Base-by-base conservation (phyloP, 2,888 invertebrate species). In the Lymantria monacha region DNA sequence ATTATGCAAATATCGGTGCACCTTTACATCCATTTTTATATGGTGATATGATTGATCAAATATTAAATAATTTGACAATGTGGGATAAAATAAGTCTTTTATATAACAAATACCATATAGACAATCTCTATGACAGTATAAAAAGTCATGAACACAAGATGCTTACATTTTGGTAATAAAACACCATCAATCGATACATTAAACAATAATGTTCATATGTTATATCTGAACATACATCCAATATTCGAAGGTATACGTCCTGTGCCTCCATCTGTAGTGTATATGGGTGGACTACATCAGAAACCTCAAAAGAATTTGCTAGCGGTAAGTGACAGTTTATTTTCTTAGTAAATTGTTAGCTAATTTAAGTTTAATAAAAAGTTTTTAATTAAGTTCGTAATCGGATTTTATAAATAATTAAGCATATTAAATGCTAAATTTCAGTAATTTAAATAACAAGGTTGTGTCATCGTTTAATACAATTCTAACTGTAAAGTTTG, bases 21-120 rank as follows among this genome's bases (percentile, higher is more conserved):
- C 60, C 74, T 0, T 49, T 22, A 1, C 74, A 81, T 53, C 76
- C 74, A 0, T 12, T 76, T 3, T 44, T 81, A 0, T 74, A 74
- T 46, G 66, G 76, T 22, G n/a, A 15, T 0, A 2, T 41, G 1
- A 30, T 46, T 0, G 44, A 51, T 8, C 51, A 53, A 45, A 56
- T 46, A 44, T 9, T 56, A 2, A 14, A 62, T 7, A 62, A 65
- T 11, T 42, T 65, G 0, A 53, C 56, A 0, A 8, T 54, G 7
- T 62, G 59, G 63, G 66, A 65, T 13, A 65, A 65, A 52, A 10
- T 62, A 0, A 12, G 30, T 3, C 48, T 55, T 14, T 3, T 65
- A 1, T 57, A 55, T 30, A 46, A 51, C 9, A n/a, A 36, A 9
- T 53, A 50, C 12, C 33, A 10, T n/a, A 37, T 51, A 10, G 45